Conservation (phyloP, 2,797 vertebrate genomes). For the Cygnus olor region DNA sequence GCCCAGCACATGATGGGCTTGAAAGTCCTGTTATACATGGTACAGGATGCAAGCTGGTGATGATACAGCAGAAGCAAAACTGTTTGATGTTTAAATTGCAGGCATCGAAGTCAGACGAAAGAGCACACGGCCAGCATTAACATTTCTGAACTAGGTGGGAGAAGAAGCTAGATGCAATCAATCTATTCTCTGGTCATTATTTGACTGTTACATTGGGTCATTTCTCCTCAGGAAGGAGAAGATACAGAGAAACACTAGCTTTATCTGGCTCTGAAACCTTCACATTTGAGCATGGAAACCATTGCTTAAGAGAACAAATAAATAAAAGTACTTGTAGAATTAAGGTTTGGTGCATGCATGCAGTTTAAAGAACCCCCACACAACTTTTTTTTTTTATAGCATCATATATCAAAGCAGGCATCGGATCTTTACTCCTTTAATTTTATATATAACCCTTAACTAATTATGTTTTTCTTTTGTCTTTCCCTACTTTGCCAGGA, state of each 20-base stretch:
- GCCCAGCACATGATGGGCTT: not conserved
- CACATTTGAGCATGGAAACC: not conserved
- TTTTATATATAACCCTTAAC: not conserved
- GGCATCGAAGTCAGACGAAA: not conserved
- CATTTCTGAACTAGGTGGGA: not conserved
- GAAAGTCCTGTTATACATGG: conserved; percentile 46
- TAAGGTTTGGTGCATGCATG: not conserved
- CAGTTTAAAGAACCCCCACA: rapidly evolving
- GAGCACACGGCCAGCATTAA: not conserved
- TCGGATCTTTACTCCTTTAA: not conserved
- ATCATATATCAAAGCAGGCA: not conserved
- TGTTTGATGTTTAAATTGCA: conserved; percentile 50
- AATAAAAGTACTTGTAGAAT: not conserved
- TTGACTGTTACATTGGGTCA: not conserved
- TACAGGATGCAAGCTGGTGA: not conserved
- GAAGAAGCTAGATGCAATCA: not conserved
- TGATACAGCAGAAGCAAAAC: conserved; percentile 10
- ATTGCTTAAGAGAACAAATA: not conserved
- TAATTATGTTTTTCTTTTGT: not conserved
- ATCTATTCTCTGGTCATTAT: not conserved
- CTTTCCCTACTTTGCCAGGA: not conserved
- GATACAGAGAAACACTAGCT: not conserved
- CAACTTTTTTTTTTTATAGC: not conserved
- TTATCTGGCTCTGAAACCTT: not conserved
- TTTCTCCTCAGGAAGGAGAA: not conserved